Base-by-base conservation (phyloP, 1,140 invertebrate genomes). In the Papilio polytes region DNA sequence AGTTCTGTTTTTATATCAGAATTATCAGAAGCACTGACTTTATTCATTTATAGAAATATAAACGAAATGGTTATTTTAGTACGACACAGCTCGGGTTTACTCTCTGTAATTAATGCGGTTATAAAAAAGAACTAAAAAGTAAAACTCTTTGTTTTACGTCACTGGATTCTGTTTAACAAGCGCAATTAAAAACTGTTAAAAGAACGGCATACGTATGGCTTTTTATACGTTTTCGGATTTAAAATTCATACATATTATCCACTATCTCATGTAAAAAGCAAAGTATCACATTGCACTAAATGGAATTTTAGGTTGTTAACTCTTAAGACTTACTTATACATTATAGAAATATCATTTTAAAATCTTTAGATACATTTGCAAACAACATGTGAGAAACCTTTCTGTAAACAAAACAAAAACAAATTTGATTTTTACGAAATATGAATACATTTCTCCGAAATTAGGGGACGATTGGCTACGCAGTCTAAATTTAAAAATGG, bases 41-140 rank as follows among this genome's bases (percentile, higher is more conserved):
- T 22, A 26, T 26, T 66, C 22, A 6, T 26, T 66, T 66, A 12
- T 63, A 63, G 20, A 63, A 63, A 63, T 22, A 63, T 63, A 26
- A 26, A 63, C 59, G 26, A 63, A 63, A 63, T 63, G 59, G 26
- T 63, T 26, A 63, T 63, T 63, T 26, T 15, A 63, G 9, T 63
- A 26, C 20, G 59, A 63, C 22, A 63, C 59, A 31, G 59, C 59
- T 22, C 59, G 12, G 22, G 59, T 63, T 63, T 63, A 31, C 59
- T 63, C 59, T 26, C 59, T 63, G 59, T 63, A 63, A 63, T 63
- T 63, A 70, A 70, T 31, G 63, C 63, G 63, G 63, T 70, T 70
- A 31, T 70, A 70, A 70, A 70, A 70, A 70, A 70, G 26, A 15
- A 70, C 26, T 70, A 26, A 31, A 70, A 70, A 59, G 20, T 22